A percentile compares a stretch with the other conserved stretches of the same genome.
Conservation (phyloP, 2,113 vertebrate genomes). For the Hemibagrus wyckioides region DNA sequence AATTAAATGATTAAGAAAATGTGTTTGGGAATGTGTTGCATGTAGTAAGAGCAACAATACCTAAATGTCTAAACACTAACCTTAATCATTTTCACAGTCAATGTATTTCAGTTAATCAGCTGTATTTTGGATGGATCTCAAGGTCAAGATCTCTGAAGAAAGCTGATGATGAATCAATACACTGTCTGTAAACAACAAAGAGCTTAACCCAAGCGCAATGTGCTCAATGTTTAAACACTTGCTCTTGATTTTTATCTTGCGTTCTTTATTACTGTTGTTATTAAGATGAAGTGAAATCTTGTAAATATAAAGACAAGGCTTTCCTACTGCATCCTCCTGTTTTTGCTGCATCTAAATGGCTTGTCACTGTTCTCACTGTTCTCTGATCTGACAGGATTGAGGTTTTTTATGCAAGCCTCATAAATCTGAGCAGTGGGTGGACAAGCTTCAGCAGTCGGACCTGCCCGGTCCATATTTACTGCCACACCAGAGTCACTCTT, state of each 20-base stretch:
- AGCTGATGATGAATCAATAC: no score
- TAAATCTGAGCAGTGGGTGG: slow-evolving; percentile 4
- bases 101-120: background rate
- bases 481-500: background rate
- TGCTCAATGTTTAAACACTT: background rate
- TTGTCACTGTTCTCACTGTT: background rate
- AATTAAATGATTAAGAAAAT: no score
- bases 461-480: slow-evolving; percentile 8
- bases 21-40: no score
- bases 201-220: no score
- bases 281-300: background rate
- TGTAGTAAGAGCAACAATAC: no score
- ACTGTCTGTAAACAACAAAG: background rate
- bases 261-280: background rate
- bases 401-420: background rate
- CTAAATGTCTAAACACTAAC: background rate
- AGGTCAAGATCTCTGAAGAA: background rate
- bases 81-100: background rate
- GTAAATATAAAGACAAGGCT: no score
- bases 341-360: background rate
- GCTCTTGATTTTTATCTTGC: background rate
- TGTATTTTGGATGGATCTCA: background rate
- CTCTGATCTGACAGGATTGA: background rate
- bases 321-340: background rate
- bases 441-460: background rate